These are phyloP conservation scores for Cygnus olor DNA, from an alignment of 2,797 vertebrate genomes.

Conservation along the genomic window DNA sequence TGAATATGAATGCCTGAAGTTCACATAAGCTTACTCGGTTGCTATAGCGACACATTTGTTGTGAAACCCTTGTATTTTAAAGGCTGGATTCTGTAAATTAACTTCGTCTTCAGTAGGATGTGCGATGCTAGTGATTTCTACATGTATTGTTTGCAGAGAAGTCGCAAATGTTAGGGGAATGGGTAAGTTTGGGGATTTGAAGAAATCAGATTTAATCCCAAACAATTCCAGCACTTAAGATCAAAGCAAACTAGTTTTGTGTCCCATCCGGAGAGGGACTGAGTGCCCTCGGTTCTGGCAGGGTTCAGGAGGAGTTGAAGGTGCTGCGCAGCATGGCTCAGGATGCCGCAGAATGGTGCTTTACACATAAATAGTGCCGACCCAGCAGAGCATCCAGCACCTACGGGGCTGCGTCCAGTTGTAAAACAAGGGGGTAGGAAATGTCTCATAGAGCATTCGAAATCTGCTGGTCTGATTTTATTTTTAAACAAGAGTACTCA, in stretches of 20 bases:
- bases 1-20: constrained; percentile 82
- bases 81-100: constrained; percentile 74
- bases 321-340: not conserved
- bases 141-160: constrained; percentile 26
- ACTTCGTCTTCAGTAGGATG: constrained; percentile 60
- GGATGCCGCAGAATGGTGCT: not conserved
- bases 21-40: constrained; percentile 79
- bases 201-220: not conserved
- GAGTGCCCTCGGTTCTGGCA: not conserved
- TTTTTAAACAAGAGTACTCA: not conserved
- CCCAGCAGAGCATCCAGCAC: not conserved
- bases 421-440: not conserved
- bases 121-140: constrained; percentile 53
- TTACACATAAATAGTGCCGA: not conserved
- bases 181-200: not conserved
- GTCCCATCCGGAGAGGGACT: not conserved
- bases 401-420: not conserved
- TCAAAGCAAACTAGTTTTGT: constrained; percentile 19
- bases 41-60: constrained; percentile 79
- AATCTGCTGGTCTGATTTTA: not conserved
- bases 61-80: constrained; percentile 78
- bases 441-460: not conserved
- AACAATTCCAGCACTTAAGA: not conserved
- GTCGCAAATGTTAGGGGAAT: not conserved
- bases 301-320: not conserved